Evolutionary conservation across 30 jellyfish, hydroid and myxozoan species (phyloP).

Genomic region (Turritopsis rubra): DNA sequence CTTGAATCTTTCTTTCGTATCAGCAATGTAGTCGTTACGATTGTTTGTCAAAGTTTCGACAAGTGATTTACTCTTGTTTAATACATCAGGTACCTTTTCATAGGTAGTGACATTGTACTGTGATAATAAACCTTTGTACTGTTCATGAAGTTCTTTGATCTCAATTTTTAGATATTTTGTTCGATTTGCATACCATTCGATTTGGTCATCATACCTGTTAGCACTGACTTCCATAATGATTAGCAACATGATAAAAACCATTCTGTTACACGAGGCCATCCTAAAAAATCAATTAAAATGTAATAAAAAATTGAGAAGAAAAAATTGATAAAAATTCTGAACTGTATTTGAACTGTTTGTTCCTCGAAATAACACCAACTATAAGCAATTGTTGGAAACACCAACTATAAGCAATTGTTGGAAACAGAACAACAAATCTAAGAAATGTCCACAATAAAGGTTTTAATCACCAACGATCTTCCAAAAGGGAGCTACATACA

Average conservation of each 20-base stretch:
- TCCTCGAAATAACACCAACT: too few relatives aligned
- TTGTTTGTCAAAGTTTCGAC: not conserved
- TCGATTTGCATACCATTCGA: not conserved
- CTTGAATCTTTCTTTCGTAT: not conserved
- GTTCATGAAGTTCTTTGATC: not conserved
- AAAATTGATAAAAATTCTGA: too few relatives aligned
- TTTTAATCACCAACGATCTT: too few relatives aligned
- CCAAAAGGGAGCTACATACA: too few relatives aligned
- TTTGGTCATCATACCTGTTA: not conserved
- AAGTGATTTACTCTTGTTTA: not conserved
- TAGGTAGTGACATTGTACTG: not conserved
- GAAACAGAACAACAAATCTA: too few relatives aligned
- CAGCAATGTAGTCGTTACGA: not conserved
- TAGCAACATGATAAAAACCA: not conserved
- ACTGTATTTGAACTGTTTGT: too few relatives aligned
- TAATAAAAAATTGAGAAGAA: too few relatives aligned
- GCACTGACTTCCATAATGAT: not conserved
- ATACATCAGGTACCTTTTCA: not conserved
- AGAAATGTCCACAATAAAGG: too few relatives aligned
- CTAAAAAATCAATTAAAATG: too few relatives aligned
- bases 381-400: too few relatives aligned
- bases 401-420: too few relatives aligned
- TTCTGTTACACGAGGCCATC: not conserved
- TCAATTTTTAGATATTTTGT: not conserved
- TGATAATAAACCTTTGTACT: not conserved